Conservation (phyloP, 2,797 vertebrate genomes). For the Schizothorax lantsangensis region DNA sequence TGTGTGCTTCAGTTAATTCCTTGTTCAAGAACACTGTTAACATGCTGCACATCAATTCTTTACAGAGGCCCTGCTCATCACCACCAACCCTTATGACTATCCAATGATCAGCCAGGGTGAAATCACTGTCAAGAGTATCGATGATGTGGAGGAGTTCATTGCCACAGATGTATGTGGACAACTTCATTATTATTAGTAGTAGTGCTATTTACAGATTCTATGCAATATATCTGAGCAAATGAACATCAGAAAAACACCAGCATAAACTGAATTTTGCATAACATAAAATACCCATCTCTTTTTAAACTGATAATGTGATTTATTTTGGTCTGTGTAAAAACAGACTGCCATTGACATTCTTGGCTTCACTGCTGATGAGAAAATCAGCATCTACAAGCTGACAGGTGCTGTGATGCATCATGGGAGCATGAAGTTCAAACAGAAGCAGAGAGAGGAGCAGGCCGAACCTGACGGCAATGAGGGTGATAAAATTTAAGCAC, state of each 20-base stretch:
- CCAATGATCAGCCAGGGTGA: conserved; percentile 82
- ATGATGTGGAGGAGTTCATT: conserved; percentile 68
- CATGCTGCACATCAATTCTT: neutral
- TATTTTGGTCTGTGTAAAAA: neutral
- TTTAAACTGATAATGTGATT: neutral
- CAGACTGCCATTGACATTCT: conserved; percentile 79
- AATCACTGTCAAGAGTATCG: conserved; percentile 80
- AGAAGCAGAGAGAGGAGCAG: conserved; percentile 81
- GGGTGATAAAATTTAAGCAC: too few species aligned
- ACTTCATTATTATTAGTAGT: neutral
- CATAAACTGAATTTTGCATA: neutral
- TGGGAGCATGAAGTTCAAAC: conserved; percentile 81
- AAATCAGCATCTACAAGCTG: conserved; percentile 78
- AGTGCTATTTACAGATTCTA: neutral
- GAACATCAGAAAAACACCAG: neutral
- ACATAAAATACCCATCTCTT: neutral
- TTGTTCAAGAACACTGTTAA: neutral
- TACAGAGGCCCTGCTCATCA: conserved; percentile 82
- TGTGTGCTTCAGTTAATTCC: neutral
- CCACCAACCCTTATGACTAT: conserved; percentile 80
- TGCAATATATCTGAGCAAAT: neutral
- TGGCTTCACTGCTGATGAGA: conserved; percentile 78
- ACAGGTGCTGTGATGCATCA: conserved; percentile 81
- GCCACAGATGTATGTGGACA: conserved; percentile 79
- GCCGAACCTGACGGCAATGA: conserved; percentile 81